Evolutionary conservation across 2,797 vertebrate species (phyloP).

Genomic region (Pempheris klunzingeri): DNA sequence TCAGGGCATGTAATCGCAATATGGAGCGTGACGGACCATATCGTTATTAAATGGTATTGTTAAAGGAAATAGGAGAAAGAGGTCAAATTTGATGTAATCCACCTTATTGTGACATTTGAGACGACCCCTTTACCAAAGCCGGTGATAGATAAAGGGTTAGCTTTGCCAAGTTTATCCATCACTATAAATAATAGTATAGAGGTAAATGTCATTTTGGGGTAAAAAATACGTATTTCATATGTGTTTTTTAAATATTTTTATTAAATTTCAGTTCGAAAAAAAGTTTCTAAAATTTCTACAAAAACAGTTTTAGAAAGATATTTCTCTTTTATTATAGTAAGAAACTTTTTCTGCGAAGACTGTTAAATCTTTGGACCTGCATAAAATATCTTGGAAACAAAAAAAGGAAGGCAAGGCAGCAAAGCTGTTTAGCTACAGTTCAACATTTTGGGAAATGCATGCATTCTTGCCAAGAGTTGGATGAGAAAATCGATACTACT

Average conservation of each 20-base stretch:
- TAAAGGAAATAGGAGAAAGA: constrained; percentile 74
- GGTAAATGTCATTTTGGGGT: constrained; percentile 29
- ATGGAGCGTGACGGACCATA: constrained; percentile 78
- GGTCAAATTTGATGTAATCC: constrained; percentile 75
- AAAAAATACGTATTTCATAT: not conserved
- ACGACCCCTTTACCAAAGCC: constrained; percentile 47
- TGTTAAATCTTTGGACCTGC: not conserved
- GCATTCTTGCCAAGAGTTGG: not conserved
- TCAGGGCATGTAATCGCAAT: constrained; percentile 83
- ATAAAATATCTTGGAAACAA: not conserved
- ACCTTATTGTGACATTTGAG: constrained; percentile 74
- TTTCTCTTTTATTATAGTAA: not conserved
- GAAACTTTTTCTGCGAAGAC: too few relatives aligned
- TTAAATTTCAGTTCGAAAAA: too few relatives aligned
- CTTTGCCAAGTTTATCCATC: constrained; percentile 73
- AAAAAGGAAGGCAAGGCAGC: not conserved
- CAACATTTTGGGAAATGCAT: accelerated
- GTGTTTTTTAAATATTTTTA: too few relatives aligned
- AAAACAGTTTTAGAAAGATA: not conserved
- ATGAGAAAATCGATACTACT: not conserved
- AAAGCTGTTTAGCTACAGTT: not conserved
- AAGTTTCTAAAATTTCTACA: too few relatives aligned
- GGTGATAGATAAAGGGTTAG: constrained; percentile 69
- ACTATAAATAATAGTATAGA: constrained; percentile 54
- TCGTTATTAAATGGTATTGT: constrained; percentile 82